Evolutionary conservation across 2,113 vertebrate genomes (phyloP).

Genomic region (Proteles cristata): DNA sequence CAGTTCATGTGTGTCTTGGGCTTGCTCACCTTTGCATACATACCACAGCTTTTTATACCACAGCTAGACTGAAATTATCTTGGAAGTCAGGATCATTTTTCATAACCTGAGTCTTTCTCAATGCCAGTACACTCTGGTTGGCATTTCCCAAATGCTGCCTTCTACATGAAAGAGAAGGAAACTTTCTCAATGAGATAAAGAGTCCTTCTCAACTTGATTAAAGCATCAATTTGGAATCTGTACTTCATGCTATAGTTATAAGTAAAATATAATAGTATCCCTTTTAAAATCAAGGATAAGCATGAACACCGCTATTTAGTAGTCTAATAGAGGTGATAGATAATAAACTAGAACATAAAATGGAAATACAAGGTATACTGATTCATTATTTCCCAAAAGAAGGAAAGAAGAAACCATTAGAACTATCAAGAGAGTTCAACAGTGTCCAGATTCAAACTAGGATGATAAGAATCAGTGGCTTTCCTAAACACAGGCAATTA

Average conservation of each 20-base stretch:
- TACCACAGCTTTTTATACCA: constrained; percentile 15
- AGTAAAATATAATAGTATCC: constrained; percentile 24
- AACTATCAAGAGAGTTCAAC: background rate
- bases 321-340: background rate
- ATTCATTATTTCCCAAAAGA: background rate
- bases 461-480: background rate
- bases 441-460: background rate
- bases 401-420: background rate
- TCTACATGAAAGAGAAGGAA: background rate
- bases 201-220: constrained; percentile 8
- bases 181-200: background rate
- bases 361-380: background rate
- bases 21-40: constrained; percentile 10
- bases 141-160: background rate
- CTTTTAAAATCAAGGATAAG: constrained; percentile 34
- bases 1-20: background rate
- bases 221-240: background rate
- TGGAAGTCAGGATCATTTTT: constrained; percentile 21
- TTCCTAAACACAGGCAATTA: constrained; percentile 4
- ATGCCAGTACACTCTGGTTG: background rate
- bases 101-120: background rate
- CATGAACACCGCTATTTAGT: background rate
- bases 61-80: constrained; percentile 30
- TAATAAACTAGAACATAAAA: constrained; percentile 27
- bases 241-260: background rate